These are phyloP conservation scores for Bos indicus DNA, from an alignment of 2,113 vertebrate species.

Conservation along the genomic window DNA sequence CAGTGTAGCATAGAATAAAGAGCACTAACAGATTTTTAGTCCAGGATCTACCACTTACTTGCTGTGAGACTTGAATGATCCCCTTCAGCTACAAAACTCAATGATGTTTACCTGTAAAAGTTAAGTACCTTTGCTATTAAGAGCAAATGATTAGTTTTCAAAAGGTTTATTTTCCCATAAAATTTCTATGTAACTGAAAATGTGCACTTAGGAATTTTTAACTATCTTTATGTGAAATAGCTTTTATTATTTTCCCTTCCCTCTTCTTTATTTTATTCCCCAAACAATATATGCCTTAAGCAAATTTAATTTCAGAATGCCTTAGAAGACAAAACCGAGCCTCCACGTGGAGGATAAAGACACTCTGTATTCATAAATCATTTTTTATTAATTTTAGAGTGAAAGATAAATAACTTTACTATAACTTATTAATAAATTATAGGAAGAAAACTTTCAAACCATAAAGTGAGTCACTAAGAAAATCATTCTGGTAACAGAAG, in stretches of 20 bases:
- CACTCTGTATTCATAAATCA: background rate
- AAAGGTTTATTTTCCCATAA: conserved; percentile 13
- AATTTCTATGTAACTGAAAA: conserved; percentile 23
- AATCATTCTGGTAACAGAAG: background rate
- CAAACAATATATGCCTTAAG: background rate
- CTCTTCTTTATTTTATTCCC: background rate
- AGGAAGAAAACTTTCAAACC: conserved; percentile 10
- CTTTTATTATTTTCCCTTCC: background rate
- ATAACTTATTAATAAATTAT: background rate
- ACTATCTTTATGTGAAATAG: background rate
- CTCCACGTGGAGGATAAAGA: background rate
- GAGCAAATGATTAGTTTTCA: background rate
- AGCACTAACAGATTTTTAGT: background rate
- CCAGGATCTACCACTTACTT: conserved; percentile 11
- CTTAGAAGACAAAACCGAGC: background rate
- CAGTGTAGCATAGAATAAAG: background rate
- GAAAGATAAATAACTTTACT: background rate
- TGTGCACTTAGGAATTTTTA: background rate
- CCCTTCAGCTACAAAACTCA: conserved; percentile 38
- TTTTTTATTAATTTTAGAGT: background rate
- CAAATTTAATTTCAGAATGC: conserved; percentile 33
- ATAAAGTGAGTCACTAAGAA: background rate
- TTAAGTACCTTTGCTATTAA: conserved; percentile 23
- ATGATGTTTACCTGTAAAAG: conserved; percentile 21
- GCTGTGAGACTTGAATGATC: background rate